Base-by-base conservation (phyloP, 1,140 invertebrate species). In the Neodiprion virginianus region DNA sequence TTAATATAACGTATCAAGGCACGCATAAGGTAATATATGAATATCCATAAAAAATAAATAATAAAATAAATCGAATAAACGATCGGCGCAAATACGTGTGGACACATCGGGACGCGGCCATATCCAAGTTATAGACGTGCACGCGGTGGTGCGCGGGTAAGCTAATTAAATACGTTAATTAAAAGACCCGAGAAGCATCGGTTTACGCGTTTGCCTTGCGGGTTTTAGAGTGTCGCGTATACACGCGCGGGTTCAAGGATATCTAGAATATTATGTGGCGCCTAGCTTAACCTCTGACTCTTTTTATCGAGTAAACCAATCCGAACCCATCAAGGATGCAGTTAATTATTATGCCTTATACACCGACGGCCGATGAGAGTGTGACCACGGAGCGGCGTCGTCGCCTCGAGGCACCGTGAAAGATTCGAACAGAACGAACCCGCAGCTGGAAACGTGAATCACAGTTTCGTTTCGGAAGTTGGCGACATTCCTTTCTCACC, bases 201-300 rank as follows among this genome's bases (percentile, higher is more conserved):
- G 11, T 12, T 17, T 17, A 14, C 53, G 53, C 53, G 53, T 61
- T 17, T 61, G 11, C 12, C 23, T 21, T 69, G 67, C 40, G 67
- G 67, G 67, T 69, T 69, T 69, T 11, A 21, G n/a, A 61, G 53
- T 61, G 53, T 61, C 53, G 53, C 53, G 8, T 17, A 8, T 17
- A 61, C 11, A 12, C 67, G 17, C 48, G 48, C n/a, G 50, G 73
- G 74, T 79, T 79, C 77, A 78, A 76, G 75, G 74, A 76, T 79
- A 77, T 78, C 78, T 72, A 76, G 74, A 50, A 77, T 79, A 80
- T 80, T 77, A 81, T 80, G 71, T 79, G 77, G 76, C 80, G 76
- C 78, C 79, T 80, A 80, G 77, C 77, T 79, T 81, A 74, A 78
- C 77, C 71, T 76, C 67, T 68, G 48, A 14, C 69, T 40, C 17